These are phyloP conservation scores for Pollachius pollachius DNA, from an alignment of 2,113 vertebrate genomes.

Conservation along the genomic window DNA sequence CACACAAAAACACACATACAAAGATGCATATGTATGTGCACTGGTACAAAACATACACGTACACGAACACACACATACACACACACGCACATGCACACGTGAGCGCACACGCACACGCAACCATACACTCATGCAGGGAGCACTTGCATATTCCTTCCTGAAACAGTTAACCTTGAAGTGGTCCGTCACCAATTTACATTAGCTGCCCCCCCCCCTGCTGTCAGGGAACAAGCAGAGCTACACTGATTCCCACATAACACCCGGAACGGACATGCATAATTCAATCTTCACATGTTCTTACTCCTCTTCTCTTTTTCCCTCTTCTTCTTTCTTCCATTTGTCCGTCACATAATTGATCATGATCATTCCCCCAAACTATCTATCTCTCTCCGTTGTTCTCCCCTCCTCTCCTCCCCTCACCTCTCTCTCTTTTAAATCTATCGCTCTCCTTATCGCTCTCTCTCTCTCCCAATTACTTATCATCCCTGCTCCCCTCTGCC, in stretches of 20 bases:
- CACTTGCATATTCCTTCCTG: constrained; percentile 1
- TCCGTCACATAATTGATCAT: too few relatives aligned
- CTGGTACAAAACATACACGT: background rate
- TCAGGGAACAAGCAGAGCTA: constrained; percentile 40
- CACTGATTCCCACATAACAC: constrained; percentile 50
- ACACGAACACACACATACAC: background rate
- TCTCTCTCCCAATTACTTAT: too few relatives aligned
- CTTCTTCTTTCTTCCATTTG: background rate
- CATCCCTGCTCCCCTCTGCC: too few relatives aligned
- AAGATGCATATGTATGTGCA: background rate
- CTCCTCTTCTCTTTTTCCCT: background rate
- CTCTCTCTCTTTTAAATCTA: too few relatives aligned
- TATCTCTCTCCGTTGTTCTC: background rate
- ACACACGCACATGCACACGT: too few relatives aligned
- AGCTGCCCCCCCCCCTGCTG: constrained; percentile 33
- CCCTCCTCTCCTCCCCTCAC: background rate
- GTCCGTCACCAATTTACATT: constrained; percentile 43
- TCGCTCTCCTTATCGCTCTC: too few relatives aligned
- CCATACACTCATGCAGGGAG: background rate
- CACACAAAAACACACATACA: background rate
- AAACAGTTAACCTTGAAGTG: constrained; percentile 55
- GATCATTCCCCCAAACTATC: background rate
- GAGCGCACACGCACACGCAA: background rate
- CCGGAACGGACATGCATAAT: constrained; percentile 38
- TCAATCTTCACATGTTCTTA: constrained; percentile 23